Base-by-base conservation (phyloP, 2,888 invertebrate species). In the Lasius platythorax region DNA sequence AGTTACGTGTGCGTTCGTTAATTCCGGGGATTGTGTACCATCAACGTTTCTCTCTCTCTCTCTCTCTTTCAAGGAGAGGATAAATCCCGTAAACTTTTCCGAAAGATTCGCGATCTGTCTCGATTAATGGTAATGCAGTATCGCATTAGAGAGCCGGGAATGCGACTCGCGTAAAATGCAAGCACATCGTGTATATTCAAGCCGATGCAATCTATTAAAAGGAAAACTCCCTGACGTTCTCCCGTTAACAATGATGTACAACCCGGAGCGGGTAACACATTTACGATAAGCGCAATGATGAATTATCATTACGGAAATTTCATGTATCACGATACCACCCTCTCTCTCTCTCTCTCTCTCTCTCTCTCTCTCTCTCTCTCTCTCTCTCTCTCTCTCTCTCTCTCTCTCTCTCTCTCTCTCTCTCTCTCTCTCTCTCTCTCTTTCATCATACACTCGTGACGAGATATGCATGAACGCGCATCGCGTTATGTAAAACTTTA, bases 221-320 rank as follows among this genome's bases (percentile, higher is more conserved):
- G 73, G 79, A 73, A 63, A 50, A 46, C 8, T 53, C 37, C 50
- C 37, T 61, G 73, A 73, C 73, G 33, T 61, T 61, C 11, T 12
- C 1, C 61, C 72, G 61, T 50, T 81, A 81, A 73, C 73, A 81
- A 81, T 73, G 61, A 81, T 81, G 61, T 63, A 81, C 73, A 50
- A 50, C 46, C 78, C 46, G 33, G 12, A 18, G 43, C 28, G 33
- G 50, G 23, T 23, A 43, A 75, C 75, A 70, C 70, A 72, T 73
- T 81, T 72, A 81, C 61, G 79, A 81, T 81, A 81, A 73, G 73
- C 79, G 37, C 61, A 73, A 73, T 81, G 79, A 81, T 73, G 79
- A 81, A 81, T 81, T 81, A 72, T 81, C 61, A 81, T 81, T 72
- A 81, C 73, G 73, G 50, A 81, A 81, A 81, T 81, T 72, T 61